Percentiles rank a stretch among this genome's conserved stretches.
phyloP scores from a whole-genome alignment of 2,888 invertebrate species.

The Lampropteryx suffumata region DNA sequence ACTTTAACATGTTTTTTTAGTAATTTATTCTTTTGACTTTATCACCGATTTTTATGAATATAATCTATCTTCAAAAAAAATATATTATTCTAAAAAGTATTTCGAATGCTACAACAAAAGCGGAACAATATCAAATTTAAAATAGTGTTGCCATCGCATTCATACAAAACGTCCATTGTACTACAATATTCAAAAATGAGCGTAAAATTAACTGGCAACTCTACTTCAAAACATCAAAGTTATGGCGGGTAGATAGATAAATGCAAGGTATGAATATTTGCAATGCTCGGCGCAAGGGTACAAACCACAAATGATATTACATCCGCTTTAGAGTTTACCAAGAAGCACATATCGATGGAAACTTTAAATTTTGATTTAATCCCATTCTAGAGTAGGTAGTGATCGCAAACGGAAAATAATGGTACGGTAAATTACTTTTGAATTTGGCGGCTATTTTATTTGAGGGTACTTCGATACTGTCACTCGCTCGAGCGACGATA shows the following conservation, averaged over 20 bases:
- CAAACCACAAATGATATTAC: conserved; percentile 74
- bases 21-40: conserved; percentile 1
- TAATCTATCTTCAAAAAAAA: no score
- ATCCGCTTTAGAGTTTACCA: conserved; percentile 82
- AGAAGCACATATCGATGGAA: conserved; percentile 77
- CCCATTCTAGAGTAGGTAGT: conserved; percentile 44
- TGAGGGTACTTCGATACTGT: conserved; percentile 30
- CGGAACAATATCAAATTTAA: conserved; percentile 60
- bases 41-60: background rate
- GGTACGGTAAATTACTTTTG: conserved; percentile 32
- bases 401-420: conserved; percentile 64
- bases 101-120: conserved; percentile 69
- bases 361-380: conserved; percentile 47
- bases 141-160: conserved; percentile 45
- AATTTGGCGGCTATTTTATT: conserved; percentile 29
- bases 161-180: background rate
- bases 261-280: conserved; percentile 71
- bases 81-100: no score
- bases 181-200: conserved; percentile 10
- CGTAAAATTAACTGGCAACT: conserved; percentile 41
- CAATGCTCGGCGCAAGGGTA: conserved; percentile 71
- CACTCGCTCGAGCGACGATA: conserved; percentile 54
- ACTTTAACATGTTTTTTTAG: background rate
- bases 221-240: conserved; percentile 41
- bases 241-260: conserved; percentile 54